Base-by-base conservation (phyloP, 2,888 invertebrate species). In the Epinotia bilunana region DNA sequence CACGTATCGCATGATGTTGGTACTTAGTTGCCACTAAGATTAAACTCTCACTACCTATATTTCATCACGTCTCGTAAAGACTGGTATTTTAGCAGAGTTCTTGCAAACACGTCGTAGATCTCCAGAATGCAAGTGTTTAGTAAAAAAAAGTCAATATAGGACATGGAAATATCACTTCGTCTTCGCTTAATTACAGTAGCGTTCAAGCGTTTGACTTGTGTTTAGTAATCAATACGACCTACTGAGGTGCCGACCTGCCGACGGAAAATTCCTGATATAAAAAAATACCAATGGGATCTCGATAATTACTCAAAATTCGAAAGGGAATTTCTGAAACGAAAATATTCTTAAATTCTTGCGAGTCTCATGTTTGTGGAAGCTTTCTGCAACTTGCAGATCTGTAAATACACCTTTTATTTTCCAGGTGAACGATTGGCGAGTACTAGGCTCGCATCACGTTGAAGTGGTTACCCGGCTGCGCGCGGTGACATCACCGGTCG, bases 381-480 rank as follows among this genome's bases (percentile, higher is more conserved):
- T 33, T 33, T 33, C 7, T 3, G 23, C 23, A 28, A 28, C 23
- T 28, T 28, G 23, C 23, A 28, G 23, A 28, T 28, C 23, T 28
- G 23, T 28, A 28, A 28, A 28, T 28, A 28, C 33, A 33, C 6
- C 33, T 7, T 33, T 33, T 0, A 39, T 2, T 46, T 78, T 87
- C 1, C 87, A 98, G 98, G 98, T 98, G 18, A 98, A 98, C 87
- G 98, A 98, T 0, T 96, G 96, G 87, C 94, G 97, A 78, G 94
- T 98, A 81, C 95, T 98, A 82, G 98, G 98, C 58, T 95, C 98
- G 78, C 98, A 98, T 89, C 98, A 99, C 90, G 96, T 98, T 79
- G 98, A 98, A 84, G 98, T 99, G 65, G 98, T 99, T 20, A 95
- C 96, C 43, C 96, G 97, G 78, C 91, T 99, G 77, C 97, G 98